Percentiles rank a stretch among this genome's conserved stretches.
These are phyloP conservation scores for Enteromius viviparus DNA, from an alignment of 2,797 vertebrate genomes.

Conservation along the genomic window DNA sequence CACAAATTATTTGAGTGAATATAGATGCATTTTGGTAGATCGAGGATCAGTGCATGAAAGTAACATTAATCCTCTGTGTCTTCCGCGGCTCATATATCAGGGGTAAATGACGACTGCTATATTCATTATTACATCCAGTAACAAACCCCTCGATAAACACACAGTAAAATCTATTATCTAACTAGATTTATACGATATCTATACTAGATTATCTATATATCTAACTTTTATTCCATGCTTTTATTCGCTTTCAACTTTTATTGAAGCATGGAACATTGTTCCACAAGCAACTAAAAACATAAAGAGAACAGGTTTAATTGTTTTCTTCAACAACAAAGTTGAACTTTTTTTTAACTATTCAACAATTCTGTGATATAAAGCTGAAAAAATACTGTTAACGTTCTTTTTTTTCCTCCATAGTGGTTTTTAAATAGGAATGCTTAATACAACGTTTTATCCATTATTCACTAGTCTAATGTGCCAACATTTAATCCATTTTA, in stretches of 20 bases:
- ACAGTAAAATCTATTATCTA: too few species aligned
- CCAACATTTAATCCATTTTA: slow-evolving; percentile 40
- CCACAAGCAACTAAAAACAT: neutral
- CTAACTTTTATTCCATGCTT: too few species aligned
- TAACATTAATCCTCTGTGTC: too few species aligned
- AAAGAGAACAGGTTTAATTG: neutral
- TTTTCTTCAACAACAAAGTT: neutral
- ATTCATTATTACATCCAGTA: too few species aligned
- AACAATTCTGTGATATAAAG: slow-evolving; percentile 23
- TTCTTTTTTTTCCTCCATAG: neutral
- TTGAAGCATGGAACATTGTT: slow-evolving; percentile 8
- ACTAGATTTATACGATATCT: too few species aligned
- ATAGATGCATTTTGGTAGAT: too few species aligned
- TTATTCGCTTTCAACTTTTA: neutral
- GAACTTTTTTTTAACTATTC: neutral
- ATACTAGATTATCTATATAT: too few species aligned
- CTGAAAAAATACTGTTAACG: slow-evolving; percentile 12
- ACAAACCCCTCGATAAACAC: neutral
- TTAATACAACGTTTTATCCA: slow-evolving; percentile 24
- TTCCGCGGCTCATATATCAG: too few species aligned
- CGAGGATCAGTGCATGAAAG: too few species aligned
- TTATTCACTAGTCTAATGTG: slow-evolving; percentile 40
- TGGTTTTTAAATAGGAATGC: slow-evolving; percentile 12
- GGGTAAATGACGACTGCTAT: too few species aligned
- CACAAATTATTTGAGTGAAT: too few species aligned